Evolutionary conservation across 2,797 vertebrate species (phyloP), one percentile per base, ranked within the genome.

Genomic region (Adrianichthys oophorus): DNA sequence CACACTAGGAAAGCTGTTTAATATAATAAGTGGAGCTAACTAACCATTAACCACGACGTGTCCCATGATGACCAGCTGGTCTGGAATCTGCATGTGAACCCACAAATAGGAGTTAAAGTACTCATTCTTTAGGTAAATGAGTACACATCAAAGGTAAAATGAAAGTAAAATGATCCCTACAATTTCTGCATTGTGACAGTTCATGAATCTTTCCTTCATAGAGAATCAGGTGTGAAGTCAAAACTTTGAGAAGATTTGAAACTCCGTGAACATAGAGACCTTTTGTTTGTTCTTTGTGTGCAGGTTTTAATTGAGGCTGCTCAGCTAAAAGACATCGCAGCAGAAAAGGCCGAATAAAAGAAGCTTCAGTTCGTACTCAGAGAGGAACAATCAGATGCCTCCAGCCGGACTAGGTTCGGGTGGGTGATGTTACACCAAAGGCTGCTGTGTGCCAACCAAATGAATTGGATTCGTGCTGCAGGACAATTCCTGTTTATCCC

Each of bases 401-500:
- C 81, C 23, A 29, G 52, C 66, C 59, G 4, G 51, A 55, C 76
- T 56, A 1, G 45, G 73, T 81, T 74, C 15, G 53, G 74, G 68
- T 70, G 69, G 83, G 77, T 87, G 79, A 77, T 68, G 83, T 87
- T 88, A 87, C 87, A 83, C 13, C 64, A 71, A 82, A 63, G 48
- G 61, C 41, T 5, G 26, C 48, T 73, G 45, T 13, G 65, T 85
- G 84, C 84, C 87, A 87, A 45, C 56, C 53, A 47, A 75, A 79
- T 80, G 74, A 90, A 91, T 78, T 74, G 71, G 71, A 71, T 72
- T 59, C 56, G 57, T 65, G 70, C 70, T 10, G 26, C 67, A 24
- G 73, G 68, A 88, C 84, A 86, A 79, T 87, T 82, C 69, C 40
- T 54, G 76, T 80, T 85, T 82, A 83, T 82, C 63, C 70, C 4